A percentile compares a stretch with the other conserved stretches of the same genome.
Evolutionary conservation across 2,113 vertebrate species (phyloP).

Genomic region (Globicephala melas): DNA sequence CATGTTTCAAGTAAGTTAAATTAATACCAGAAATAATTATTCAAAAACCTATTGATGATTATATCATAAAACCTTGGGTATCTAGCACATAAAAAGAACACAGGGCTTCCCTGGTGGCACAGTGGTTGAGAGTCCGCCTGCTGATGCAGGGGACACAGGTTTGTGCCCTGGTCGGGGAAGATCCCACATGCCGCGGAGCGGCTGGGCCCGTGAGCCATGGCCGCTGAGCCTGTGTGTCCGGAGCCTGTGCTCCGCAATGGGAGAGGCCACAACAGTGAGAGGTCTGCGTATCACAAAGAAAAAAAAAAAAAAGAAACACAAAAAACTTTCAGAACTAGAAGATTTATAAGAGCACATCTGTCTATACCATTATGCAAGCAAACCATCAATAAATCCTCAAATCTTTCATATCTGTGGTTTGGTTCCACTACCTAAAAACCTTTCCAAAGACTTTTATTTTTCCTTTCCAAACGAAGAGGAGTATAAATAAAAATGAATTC

Average conservation of each 20-base stretch:
- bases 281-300: too few species aligned
- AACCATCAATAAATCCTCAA: background rate
- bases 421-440: background rate
- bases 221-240: too few species aligned
- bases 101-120: too few species aligned
- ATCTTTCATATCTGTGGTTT: background rate
- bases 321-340: conserved; percentile 5
- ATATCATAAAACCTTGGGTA: background rate
- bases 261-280: too few species aligned
- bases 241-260: too few species aligned
- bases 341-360: background rate
- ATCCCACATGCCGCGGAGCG: too few species aligned
- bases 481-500: conserved; percentile 30
- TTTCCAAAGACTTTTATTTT: background rate
- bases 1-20: background rate
- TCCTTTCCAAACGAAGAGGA: background rate
- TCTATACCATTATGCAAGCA: background rate
- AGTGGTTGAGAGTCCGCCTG: too few species aligned
- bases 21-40: conserved; percentile 19
- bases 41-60: background rate
- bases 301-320: conserved; percentile 14
- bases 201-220: too few species aligned
- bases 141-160: too few species aligned
- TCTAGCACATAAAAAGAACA: background rate
- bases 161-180: too few species aligned